Evolutionary conservation across 2,113 vertebrate genomes (phyloP).

Genomic region (Delphinapterus leucas): DNA sequence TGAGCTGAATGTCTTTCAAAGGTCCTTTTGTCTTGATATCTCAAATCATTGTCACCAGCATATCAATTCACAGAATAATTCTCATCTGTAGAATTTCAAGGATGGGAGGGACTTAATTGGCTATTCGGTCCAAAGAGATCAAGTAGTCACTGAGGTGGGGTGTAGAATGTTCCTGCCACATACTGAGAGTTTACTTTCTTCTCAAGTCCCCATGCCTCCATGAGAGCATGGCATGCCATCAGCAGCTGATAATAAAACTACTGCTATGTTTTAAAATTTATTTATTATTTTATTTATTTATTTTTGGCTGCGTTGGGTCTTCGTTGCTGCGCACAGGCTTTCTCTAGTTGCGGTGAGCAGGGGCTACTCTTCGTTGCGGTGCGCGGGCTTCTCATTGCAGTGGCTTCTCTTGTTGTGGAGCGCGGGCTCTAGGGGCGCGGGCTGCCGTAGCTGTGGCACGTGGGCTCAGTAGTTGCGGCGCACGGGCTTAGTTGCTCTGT

Average conservation of each 20-base stretch:
- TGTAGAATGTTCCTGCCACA: background rate
- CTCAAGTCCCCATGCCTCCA: background rate
- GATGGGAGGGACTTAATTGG: background rate
- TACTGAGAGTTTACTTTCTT: background rate
- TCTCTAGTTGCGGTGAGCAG: no score
- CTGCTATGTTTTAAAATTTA: background rate
- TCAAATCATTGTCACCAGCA: background rate
- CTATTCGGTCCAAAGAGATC: background rate
- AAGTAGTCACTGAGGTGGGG: background rate
- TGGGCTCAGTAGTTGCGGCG: no score
- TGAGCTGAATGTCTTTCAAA: conserved; percentile 10
- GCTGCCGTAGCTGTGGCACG: no score
- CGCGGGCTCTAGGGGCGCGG: no score
- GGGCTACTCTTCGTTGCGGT: no score
- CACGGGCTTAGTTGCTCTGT: fast-evolving
- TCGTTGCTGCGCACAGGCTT: no score
- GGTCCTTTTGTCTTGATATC: conserved; percentile 23
- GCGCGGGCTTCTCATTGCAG: no score
- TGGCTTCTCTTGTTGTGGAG: no score
- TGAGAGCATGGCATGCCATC: background rate
- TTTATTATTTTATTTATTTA: no score
- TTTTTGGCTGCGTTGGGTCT: no score
- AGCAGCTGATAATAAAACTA: background rate
- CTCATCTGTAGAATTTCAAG: background rate
- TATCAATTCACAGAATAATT: background rate